A percentile compares a stretch with the other conserved stretches of the same genome.
phyloP scores from a whole-genome alignment of 2,888 invertebrate species.

The Dynastes tityus region DNA sequence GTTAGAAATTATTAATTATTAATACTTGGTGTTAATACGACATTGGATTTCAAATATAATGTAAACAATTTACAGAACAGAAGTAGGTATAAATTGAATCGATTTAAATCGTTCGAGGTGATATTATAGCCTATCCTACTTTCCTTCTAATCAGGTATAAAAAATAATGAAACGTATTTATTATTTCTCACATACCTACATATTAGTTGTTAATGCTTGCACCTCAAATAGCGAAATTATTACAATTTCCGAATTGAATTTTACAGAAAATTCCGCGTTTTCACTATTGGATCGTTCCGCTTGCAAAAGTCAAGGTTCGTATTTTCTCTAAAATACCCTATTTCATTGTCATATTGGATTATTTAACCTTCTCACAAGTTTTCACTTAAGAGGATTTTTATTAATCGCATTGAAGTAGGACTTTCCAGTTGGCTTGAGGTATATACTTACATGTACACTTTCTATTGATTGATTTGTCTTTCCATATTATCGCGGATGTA shows the following conservation, averaged over 20 bases:
- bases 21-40: too few relatives aligned
- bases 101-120: too few relatives aligned
- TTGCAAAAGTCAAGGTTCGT: slow-evolving; percentile 28
- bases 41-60: too few relatives aligned
- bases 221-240: neutral
- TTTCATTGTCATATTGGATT: slow-evolving; percentile 35
- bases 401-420: slow-evolving; percentile 30
- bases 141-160: neutral
- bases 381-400: slow-evolving; percentile 41
- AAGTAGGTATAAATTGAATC: too few relatives aligned
- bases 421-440: slow-evolving; percentile 11
- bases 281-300: neutral
- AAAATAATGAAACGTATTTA: slow-evolving; percentile 1
- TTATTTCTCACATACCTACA: neutral
- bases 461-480: slow-evolving; percentile 2
- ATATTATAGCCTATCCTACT: slow-evolving; percentile 14
- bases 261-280: neutral
- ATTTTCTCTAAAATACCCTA: slow-evolving; percentile 28
- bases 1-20: too few relatives aligned
- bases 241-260: slow-evolving; percentile 1
- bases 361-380: slow-evolving; percentile 32
- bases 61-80: too few relatives aligned
- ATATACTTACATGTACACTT: slow-evolving; percentile 4
- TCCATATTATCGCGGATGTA: neutral
- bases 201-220: slow-evolving; percentile 1